phyloP scores from a whole-genome alignment of 2,113 vertebrate species.

The Perccottus glenii region DNA sequence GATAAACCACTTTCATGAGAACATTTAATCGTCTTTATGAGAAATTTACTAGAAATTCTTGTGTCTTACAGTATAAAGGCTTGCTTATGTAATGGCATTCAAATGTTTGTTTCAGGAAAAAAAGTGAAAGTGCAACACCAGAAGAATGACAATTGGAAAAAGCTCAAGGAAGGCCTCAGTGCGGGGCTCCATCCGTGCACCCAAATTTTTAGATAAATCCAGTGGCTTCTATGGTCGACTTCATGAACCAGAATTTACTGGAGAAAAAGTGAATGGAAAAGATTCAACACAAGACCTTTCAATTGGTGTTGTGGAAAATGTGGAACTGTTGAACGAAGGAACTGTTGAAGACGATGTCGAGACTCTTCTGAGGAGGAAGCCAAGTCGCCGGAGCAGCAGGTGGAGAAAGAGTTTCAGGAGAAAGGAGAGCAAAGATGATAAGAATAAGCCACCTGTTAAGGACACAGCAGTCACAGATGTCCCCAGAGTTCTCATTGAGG shows the following conservation, averaged over 20 bases:
- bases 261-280: not conserved
- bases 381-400: slow-evolving; percentile 66
- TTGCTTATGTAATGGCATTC: slow-evolving; percentile 34
- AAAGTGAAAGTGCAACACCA: not conserved
- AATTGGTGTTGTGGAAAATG: slow-evolving; percentile 34
- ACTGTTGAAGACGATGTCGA: slow-evolving; percentile 74
- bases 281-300: slow-evolving; percentile 1
- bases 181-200: slow-evolving; percentile 67
- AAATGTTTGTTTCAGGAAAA: slow-evolving; percentile 36
- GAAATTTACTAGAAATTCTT: not conserved
- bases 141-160: slow-evolving; percentile 77
- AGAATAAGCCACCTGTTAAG: slow-evolving; percentile 11
- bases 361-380: slow-evolving; percentile 66
- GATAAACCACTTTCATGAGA: not conserved
- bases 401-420: slow-evolving; percentile 77
- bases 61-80: not conserved
- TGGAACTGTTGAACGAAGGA: slow-evolving; percentile 52
- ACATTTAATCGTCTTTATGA: not conserved
- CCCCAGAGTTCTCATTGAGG: slow-evolving; percentile 10
- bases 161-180: slow-evolving; percentile 68
- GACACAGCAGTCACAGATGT: not conserved
- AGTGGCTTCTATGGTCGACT: slow-evolving; percentile 78
- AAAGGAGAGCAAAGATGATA: slow-evolving; percentile 54
- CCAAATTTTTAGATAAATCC: slow-evolving; percentile 78
- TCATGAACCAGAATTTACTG: slow-evolving; percentile 62